Evolutionary conservation across 2,113 vertebrate species (phyloP).

Genomic region (Hemichromis elongatus): DNA sequence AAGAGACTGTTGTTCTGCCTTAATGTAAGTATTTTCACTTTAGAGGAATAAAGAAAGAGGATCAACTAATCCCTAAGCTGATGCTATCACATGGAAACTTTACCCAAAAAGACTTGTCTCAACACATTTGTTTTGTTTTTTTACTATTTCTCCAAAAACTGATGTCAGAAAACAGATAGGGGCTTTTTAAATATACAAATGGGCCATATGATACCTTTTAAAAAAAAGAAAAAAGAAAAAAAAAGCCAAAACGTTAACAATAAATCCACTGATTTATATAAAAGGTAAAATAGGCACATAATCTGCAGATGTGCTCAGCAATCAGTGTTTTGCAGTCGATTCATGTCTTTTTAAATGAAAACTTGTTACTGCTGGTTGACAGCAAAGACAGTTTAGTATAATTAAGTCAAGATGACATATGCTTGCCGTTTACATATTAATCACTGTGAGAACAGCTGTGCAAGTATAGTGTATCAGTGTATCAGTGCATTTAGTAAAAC

Average conservation of each 20-base stretch:
- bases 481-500: background rate
- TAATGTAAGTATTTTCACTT: background rate
- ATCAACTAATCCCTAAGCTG: background rate
- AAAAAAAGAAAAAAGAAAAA: too few species aligned
- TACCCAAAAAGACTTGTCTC: background rate
- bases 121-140: background rate
- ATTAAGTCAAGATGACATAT: background rate
- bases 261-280: background rate
- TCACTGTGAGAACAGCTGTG: background rate
- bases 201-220: background rate
- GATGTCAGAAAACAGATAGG: background rate
- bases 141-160: background rate
- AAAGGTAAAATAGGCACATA: background rate
- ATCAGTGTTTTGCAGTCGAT: background rate
- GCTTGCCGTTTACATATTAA: background rate
- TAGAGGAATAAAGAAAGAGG: background rate
- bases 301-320: background rate
- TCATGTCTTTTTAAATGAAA: background rate
- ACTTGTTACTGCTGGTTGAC: background rate
- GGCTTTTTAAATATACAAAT: background rate
- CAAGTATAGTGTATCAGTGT: background rate
- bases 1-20: background rate
- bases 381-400: background rate
- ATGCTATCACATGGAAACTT: background rate
- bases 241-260: background rate